A percentile compares a stretch with the other conserved stretches of the same genome.
Evolutionary conservation across 2,797 vertebrate species (phyloP).

Genomic region (Taeniopygia guttata): DNA sequence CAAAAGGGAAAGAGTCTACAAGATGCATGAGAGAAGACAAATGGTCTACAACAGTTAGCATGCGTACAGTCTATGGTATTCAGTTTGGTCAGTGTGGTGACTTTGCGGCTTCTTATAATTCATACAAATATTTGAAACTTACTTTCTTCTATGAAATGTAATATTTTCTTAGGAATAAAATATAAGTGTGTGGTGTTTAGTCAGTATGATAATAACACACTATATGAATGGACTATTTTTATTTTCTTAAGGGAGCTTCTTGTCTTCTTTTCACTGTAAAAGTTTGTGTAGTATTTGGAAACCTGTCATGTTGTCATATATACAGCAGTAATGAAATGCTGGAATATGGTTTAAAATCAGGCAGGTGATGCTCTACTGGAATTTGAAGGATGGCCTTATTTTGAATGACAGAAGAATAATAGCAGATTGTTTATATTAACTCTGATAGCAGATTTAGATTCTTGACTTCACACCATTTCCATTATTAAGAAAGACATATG

Average conservation of each 20-base stretch:
- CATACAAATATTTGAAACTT: not conserved
- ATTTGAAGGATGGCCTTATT: not conserved
- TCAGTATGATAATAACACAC: not conserved
- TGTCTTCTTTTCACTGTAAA: not conserved
- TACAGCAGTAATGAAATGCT: not conserved
- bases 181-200: not conserved
- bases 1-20: constrained; percentile 45
- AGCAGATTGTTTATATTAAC: constrained; percentile 35
- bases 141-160: not conserved
- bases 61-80: not conserved
- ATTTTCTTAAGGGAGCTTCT: not conserved
- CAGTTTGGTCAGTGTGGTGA: not conserved
- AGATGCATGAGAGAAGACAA: constrained; percentile 45
- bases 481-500: constrained; percentile 14
- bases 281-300: not conserved
- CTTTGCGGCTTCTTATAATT: not conserved
- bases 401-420: constrained; percentile 22
- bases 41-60: not conserved
- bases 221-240: not conserved
- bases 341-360: not conserved
- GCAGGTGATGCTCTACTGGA: constrained; percentile 5
- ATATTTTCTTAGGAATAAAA: not conserved
- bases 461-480: constrained; percentile 28
- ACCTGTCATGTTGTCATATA: not conserved
- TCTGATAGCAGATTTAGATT: constrained; percentile 16